phyloP scores from a whole-genome alignment of 2,888 invertebrate genomes.

The Seira musarum region DNA sequence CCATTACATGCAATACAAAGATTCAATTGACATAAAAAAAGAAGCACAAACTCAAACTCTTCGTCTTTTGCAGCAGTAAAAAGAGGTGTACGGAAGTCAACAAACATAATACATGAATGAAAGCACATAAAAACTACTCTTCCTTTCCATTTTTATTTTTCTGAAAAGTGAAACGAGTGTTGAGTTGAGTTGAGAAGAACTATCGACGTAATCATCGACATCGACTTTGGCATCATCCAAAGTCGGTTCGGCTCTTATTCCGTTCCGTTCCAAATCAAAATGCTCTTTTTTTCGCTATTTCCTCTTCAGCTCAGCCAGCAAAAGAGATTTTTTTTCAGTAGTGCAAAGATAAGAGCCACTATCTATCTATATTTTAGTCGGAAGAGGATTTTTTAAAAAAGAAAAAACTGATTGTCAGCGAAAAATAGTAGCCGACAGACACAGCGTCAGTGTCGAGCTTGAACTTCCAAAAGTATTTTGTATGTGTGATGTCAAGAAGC shows the following conservation, averaged over 20 bases:
- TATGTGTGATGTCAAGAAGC: conserved; percentile 46
- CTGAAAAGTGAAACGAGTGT: no score
- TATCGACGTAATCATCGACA: conserved; percentile 36
- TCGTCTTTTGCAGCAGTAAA: no score
- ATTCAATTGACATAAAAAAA: no score
- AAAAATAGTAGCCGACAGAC: conserved; percentile 52
- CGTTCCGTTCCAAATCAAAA: conserved; percentile 45
- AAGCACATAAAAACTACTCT: conserved; percentile 20
- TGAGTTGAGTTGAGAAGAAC: neutral
- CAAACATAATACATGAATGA: conserved; percentile 22
- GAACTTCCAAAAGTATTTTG: neutral
- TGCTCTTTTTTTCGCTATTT: conserved; percentile 33
- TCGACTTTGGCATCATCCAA: conserved; percentile 14
- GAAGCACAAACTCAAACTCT: no score
- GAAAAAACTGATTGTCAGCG: conserved; percentile 53
- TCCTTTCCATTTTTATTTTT: no score
- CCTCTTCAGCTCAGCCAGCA: conserved; percentile 12
- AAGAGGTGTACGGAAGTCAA: no score
- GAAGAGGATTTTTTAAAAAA: conserved; percentile 26
- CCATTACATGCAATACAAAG: no score
- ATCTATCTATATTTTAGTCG: conserved; percentile 1
- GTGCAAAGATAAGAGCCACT: conserved; percentile 40
- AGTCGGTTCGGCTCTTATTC: conserved; percentile 5
- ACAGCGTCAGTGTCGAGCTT: conserved; percentile 50
- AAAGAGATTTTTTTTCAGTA: conserved; percentile 24